Evolutionary conservation across 2,888 invertebrate species (phyloP).

Genomic region (Chrysotoxum bicinctum): DNA sequence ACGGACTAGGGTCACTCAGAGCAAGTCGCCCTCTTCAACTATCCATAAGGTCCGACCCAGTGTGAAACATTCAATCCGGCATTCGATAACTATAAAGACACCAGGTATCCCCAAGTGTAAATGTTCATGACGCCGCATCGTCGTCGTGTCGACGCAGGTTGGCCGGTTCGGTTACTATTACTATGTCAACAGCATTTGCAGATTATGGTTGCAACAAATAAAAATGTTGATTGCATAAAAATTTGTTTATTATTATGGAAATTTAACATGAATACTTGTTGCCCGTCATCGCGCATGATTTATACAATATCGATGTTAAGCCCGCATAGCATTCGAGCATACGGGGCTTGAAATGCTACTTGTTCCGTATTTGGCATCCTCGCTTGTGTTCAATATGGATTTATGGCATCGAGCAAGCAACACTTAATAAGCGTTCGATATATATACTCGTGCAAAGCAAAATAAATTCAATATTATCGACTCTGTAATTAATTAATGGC

Average conservation of each 20-base stretch:
- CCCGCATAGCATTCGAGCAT: slow-evolving; percentile 5
- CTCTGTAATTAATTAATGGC: slow-evolving; percentile 65
- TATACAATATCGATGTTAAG: slow-evolving; percentile 33
- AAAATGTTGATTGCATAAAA: slow-evolving; percentile 73
- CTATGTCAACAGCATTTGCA: slow-evolving; percentile 59
- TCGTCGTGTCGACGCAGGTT: not conserved
- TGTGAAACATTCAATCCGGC: not conserved
- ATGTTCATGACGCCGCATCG: not conserved
- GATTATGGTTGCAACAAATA: slow-evolving; percentile 68
- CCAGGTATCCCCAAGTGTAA: slow-evolving; percentile 16
- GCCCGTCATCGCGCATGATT: slow-evolving; percentile 72
- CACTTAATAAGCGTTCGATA: slow-evolving; percentile 69
- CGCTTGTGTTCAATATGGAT: slow-evolving; percentile 66
- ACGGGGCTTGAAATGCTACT: slow-evolving; percentile 31
- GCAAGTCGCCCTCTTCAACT: not conserved
- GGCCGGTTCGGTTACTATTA: too few species aligned
- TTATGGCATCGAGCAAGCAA: slow-evolving; percentile 64
- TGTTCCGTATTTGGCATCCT: slow-evolving; percentile 61
- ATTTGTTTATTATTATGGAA: slow-evolving; percentile 81
- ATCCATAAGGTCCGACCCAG: not conserved
- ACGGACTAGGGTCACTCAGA: too few species aligned
- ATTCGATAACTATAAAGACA: slow-evolving; percentile 25
- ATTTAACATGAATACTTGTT: slow-evolving; percentile 75
- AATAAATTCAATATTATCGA: slow-evolving; percentile 28
- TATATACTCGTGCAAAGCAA: slow-evolving; percentile 48